Evolutionary conservation across 2,113 vertebrate genomes (phyloP).

Genomic region (Hirundichthys speculiger): DNA sequence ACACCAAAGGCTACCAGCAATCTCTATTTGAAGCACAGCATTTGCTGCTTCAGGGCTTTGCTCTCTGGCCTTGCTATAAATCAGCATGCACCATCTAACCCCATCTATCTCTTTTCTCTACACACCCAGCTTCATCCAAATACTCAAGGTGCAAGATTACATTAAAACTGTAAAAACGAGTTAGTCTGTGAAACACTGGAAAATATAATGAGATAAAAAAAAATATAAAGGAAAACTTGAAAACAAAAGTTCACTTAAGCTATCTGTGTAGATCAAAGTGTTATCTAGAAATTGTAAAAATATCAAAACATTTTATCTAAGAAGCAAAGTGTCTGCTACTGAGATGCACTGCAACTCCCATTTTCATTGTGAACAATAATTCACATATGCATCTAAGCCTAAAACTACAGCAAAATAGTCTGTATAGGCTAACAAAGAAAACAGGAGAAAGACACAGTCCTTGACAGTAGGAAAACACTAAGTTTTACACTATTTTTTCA

Average conservation of each 20-base stretch:
- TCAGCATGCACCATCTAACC: slow-evolving; percentile 77
- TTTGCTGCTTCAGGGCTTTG: slow-evolving; percentile 82
- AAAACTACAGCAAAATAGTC: background rate
- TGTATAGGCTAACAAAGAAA: background rate
- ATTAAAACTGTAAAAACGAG: slow-evolving; percentile 21
- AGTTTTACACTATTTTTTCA: no score
- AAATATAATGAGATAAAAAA: background rate
- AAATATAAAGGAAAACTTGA: background rate
- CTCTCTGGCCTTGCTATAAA: slow-evolving; percentile 84
- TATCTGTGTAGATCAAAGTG: background rate
- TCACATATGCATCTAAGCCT: background rate
- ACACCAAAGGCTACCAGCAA: slow-evolving; percentile 83
- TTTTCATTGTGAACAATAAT: background rate
- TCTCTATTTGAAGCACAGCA: slow-evolving; percentile 85
- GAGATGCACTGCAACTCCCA: background rate
- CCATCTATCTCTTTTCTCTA: slow-evolving; percentile 38
- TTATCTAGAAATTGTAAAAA: background rate
- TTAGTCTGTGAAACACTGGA: background rate
- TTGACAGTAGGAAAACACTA: no score
- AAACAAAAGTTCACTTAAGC: background rate
- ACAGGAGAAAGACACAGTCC: background rate
- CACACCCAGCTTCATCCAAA: background rate
- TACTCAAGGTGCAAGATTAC: slow-evolving; percentile 41
- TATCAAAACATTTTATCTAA: background rate
- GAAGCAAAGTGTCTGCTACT: background rate